A percentile compares a stretch with the other conserved stretches of the same genome.
These are phyloP conservation scores for Cherax quadricarinatus DNA, from an alignment of 1,140 invertebrate genomes.

Conservation along the genomic window DNA sequence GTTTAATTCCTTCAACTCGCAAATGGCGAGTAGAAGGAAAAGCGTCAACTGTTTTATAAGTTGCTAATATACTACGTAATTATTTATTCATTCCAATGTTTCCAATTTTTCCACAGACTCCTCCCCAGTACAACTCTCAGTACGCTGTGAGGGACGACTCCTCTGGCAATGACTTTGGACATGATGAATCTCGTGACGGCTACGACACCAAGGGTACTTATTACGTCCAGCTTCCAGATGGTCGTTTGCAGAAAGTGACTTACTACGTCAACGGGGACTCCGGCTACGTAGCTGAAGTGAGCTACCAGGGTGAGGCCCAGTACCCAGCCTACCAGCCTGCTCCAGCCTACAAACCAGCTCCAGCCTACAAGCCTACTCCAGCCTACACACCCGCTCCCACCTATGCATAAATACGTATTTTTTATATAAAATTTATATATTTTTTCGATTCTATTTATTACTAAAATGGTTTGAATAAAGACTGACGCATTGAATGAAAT, in stretches of 20 bases:
- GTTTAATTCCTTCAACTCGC: not conserved
- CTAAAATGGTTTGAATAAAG: too few relatives aligned
- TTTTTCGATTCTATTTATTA: too few relatives aligned
- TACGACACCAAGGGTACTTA: constrained; percentile 4
- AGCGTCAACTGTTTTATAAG: not conserved
- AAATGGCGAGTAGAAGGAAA: too few relatives aligned
- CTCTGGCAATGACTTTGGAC: not conserved
- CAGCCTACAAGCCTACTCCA: not conserved
- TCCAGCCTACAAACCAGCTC: not conserved
- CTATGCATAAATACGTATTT: too few relatives aligned
- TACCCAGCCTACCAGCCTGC: not conserved
- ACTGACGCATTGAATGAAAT: too few relatives aligned
- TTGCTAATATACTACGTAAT: not conserved
- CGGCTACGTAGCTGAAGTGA: not conserved
- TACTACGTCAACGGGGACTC: not conserved
- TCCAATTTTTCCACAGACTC: not conserved
- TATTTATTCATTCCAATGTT: not conserved
- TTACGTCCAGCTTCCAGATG: not conserved
- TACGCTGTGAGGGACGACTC: not conserved
- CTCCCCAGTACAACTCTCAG: constrained; percentile 3
- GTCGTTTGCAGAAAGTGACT: not conserved
- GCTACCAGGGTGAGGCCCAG: not conserved
- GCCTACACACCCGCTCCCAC: not conserved
- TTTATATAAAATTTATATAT: too few relatives aligned
- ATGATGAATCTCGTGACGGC: not conserved